Evolutionary conservation across 2,113 vertebrate species (phyloP).

Genomic region (Ophiodon elongatus): DNA sequence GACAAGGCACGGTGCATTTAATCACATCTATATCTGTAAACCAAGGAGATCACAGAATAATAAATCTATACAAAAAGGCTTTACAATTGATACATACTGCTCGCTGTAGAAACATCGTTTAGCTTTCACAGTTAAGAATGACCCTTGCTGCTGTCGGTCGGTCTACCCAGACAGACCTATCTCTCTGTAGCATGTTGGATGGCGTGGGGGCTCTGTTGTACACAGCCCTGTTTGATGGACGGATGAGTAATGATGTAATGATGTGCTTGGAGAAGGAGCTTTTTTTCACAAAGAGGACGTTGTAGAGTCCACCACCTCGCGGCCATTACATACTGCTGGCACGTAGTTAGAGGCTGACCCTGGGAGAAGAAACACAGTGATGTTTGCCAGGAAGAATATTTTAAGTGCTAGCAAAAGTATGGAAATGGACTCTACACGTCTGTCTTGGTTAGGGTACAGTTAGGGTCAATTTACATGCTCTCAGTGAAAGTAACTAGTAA

Average conservation of each 20-base stretch:
- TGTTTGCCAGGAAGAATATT: slow-evolving; percentile 7
- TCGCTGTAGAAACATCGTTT: slow-evolving; percentile 45
- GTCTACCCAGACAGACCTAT: slow-evolving; percentile 40
- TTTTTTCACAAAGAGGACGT: slow-evolving; percentile 93
- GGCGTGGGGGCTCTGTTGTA: slow-evolving; percentile 11
- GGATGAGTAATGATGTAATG: slow-evolving; percentile 41
- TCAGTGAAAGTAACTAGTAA: not conserved
- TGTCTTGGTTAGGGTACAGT: not conserved
- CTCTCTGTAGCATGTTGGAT: slow-evolving; percentile 57
- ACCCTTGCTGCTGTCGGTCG: slow-evolving; percentile 29
- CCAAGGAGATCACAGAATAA: slow-evolving; percentile 72
- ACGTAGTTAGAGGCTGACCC: slow-evolving; percentile 90
- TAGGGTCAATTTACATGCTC: not conserved
- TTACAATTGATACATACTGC: slow-evolving; percentile 69
- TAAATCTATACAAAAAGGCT: slow-evolving; percentile 79
- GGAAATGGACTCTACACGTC: not conserved
- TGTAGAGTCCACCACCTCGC: slow-evolving; percentile 96
- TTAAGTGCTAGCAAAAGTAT: not conserved
- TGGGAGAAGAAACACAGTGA: slow-evolving; percentile 59
- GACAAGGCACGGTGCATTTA: slow-evolving; percentile 80
- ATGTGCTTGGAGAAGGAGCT: slow-evolving; percentile 54
- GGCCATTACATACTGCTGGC: slow-evolving; percentile 95
- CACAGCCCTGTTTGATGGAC: slow-evolving; percentile 37
- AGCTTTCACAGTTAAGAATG: slow-evolving; percentile 68
- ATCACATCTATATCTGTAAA: slow-evolving; percentile 77